Percentiles rank a stretch among this genome's conserved stretches.
phyloP scores from a whole-genome alignment of 2,888 invertebrate genomes.

The Podotricha telesiphe region DNA sequence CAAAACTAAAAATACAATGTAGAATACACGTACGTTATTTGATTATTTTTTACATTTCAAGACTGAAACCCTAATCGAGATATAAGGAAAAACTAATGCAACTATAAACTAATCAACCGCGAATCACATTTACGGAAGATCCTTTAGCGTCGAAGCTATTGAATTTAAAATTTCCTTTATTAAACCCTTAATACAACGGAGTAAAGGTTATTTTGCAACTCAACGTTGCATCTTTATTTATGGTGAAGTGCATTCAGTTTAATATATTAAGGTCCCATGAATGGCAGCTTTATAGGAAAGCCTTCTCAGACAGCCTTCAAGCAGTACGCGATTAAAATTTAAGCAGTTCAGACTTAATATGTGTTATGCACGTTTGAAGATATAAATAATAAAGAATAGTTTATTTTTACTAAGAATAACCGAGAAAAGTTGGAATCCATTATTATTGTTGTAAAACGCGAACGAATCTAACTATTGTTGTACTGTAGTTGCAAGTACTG shows the following conservation, averaged over 20 bases:
- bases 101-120: conserved; percentile 32
- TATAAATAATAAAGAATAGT: no score
- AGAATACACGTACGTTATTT: background rate
- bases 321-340: conserved; percentile 26
- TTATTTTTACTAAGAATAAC: no score
- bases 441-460: no score
- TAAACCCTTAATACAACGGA: conserved; percentile 34
- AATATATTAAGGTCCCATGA: conserved; percentile 42
- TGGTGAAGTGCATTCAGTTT: conserved; percentile 36
- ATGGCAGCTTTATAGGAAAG: conserved; percentile 24
- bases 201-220: conserved; percentile 39
- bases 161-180: conserved; percentile 41
- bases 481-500: no score
- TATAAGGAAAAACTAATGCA: conserved; percentile 33
- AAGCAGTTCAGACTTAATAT: background rate
- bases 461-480: no score
- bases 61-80: conserved; percentile 7
- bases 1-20: no score
- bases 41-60: conserved; percentile 2
- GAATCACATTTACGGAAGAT: conserved; percentile 47
- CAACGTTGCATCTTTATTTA: conserved; percentile 30
- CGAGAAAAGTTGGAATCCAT: no score
- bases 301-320: conserved; percentile 30
- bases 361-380: background rate
- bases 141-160: conserved; percentile 43